Conservation (phyloP, 2,888 invertebrate species). For the Pachycephus smyrnensis region DNA sequence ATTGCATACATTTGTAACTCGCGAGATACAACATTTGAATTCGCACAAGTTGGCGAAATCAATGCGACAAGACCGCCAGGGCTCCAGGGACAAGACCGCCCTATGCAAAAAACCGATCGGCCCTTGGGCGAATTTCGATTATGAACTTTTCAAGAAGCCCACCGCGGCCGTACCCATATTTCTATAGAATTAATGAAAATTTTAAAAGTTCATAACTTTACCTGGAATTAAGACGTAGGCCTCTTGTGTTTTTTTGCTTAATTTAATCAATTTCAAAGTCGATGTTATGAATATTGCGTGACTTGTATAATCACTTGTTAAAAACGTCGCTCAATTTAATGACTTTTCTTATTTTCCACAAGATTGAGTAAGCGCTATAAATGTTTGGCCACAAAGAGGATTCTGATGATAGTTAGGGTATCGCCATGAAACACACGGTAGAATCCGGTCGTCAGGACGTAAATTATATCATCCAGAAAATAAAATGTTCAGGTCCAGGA, state of each 20-base stretch:
- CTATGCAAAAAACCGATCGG: too few relatives aligned
- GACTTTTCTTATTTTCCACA: background rate
- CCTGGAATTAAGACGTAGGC: too few relatives aligned
- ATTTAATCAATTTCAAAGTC: too few relatives aligned
- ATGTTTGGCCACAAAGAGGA: background rate
- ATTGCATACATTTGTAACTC: too few relatives aligned
- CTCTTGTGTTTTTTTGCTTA: too few relatives aligned
- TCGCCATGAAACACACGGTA: background rate
- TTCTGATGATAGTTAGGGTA: background rate
- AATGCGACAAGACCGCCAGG: too few relatives aligned
- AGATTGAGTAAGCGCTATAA: background rate
- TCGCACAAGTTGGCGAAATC: too few relatives aligned
- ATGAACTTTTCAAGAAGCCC: too few relatives aligned
- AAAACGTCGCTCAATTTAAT: background rate
- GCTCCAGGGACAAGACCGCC: too few relatives aligned
- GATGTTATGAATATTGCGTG: background rate
- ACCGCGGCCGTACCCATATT: background rate
- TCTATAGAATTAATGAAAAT: background rate
- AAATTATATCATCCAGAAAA: background rate
- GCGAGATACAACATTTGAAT: too few relatives aligned
- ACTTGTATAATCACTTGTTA: background rate
- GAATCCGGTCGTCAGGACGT: background rate
- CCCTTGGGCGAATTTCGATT: too few relatives aligned
- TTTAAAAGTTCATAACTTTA: background rate
- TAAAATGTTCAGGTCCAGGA: background rate